Base-by-base conservation (phyloP, 64 coral and sea anemone species). In the Montipora foliosa region DNA sequence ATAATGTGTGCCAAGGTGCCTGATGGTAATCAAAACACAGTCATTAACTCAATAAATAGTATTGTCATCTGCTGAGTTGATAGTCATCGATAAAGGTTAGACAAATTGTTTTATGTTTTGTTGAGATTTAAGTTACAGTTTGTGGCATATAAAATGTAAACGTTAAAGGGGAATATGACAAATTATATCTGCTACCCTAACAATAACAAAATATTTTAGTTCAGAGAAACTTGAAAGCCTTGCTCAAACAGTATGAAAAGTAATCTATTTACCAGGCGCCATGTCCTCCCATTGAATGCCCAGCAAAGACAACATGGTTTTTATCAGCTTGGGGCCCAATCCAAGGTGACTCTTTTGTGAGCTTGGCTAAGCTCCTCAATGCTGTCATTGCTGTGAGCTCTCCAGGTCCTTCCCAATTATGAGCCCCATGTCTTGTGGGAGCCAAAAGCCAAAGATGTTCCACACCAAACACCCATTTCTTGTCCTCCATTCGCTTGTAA, bases 401-500 rank as follows among this genome's bases (percentile, higher is more conserved):
- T 79, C 98, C 98, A 70, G 98, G 98, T 8, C 98, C 98, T 58
- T 99, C 98, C 98, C 98, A 99, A 79, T 99, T 99, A 79, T 99
- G 98, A 67, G 95, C 98, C 21, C 98, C 98, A 93, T 99, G 98
- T 58, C 98, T 90, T 12, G 98, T 94, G 2, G 98, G 98, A 74
- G 98, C 98, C 49, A 99, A 71, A 13, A 96, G 72, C 98, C 98
- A 99, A 5, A 99, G 85, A 74, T 92, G 73, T 70, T 99, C 95
- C 46, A 99, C 79, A 4, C 98, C 98, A 99, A 99, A 99, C 74
- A 99, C 91, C 92, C 89, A 99, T 58, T 94, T 79, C 0, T 92
- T 92, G 75, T 82, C 74, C 67, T 90, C 95, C 95, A 96, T 99
- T 11, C 98, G 89, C 57, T 99, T 99, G 87, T 99, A 99, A 49